Conservation (phyloP, 1,140 invertebrate species). For the Anoplolepis gracilipes region DNA sequence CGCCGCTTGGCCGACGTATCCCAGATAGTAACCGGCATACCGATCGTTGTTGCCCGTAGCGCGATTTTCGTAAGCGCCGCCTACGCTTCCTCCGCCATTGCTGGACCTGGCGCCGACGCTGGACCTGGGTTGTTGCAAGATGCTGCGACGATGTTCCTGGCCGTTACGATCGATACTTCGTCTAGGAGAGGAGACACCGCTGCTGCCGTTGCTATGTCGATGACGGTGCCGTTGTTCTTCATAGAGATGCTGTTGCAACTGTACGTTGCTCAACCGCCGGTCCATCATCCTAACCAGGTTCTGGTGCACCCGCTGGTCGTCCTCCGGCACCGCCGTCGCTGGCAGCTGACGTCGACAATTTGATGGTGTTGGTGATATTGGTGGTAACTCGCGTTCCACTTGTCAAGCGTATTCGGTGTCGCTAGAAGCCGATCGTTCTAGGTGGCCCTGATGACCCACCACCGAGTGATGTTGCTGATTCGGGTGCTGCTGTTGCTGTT, state of each 20-base stretch:
- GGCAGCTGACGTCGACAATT: constrained; percentile 61
- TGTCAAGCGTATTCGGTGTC: constrained; percentile 92
- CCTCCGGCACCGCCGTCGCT: constrained; percentile 63
- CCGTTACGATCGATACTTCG: constrained; percentile 60
- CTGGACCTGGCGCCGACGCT: constrained; percentile 55
- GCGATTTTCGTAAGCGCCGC: constrained; percentile 51
- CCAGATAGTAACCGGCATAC: constrained; percentile 66
- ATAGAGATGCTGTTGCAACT: constrained; percentile 71
- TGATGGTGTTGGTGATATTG: constrained; percentile 32
- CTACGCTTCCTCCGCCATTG: constrained; percentile 47
- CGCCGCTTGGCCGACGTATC: constrained; percentile 68
- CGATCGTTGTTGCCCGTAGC: constrained; percentile 58
- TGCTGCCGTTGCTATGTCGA: constrained; percentile 58
- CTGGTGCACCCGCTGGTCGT: constrained; percentile 78
- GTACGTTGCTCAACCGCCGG: constrained; percentile 81
- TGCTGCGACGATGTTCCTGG: constrained; percentile 63
- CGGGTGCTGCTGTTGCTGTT: constrained; percentile 82
- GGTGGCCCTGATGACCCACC: constrained; percentile 79
- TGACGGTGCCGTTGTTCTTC: constrained; percentile 54
- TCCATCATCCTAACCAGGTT: constrained; percentile 81
- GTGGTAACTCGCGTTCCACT: constrained; percentile 72
- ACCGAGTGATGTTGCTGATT: constrained; percentile 79
- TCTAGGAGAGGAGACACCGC: constrained; percentile 66
- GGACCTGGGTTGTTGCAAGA: constrained; percentile 78
- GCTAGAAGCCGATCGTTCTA: constrained; percentile 88